Evolutionary conservation across 2,888 invertebrate genomes (phyloP).

Genomic region (Uropetala carovei): DNA sequence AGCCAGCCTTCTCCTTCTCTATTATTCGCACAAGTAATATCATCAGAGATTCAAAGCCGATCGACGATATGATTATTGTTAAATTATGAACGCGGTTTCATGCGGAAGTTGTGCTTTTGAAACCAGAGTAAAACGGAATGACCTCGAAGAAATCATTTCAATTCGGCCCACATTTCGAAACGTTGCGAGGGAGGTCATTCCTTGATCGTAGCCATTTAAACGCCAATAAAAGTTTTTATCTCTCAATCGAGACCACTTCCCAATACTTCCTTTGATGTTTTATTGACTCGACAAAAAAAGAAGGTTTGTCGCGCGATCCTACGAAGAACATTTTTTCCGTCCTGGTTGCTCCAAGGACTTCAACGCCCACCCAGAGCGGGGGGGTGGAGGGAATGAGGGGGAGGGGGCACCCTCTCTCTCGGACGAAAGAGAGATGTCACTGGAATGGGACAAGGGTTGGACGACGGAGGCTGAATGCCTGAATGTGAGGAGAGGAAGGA

Average conservation of each 20-base stretch:
- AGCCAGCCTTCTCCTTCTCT: too few relatives aligned
- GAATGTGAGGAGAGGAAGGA: conserved; percentile 13
- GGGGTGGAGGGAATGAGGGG: background rate
- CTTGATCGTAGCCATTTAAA: too few relatives aligned
- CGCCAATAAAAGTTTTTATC: too few relatives aligned
- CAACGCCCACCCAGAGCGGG: background rate
- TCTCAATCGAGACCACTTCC: background rate
- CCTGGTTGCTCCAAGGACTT: background rate
- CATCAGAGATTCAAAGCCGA: too few relatives aligned
- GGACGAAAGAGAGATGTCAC: conserved; percentile 59
- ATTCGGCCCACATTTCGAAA: too few relatives aligned
- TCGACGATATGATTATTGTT: too few relatives aligned
- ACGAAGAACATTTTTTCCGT: background rate
- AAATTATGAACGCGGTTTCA: too few relatives aligned
- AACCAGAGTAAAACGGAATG: too few relatives aligned
- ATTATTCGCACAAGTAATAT: too few relatives aligned
- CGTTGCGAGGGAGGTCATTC: too few relatives aligned
- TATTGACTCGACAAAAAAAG: background rate
- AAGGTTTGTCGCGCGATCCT: background rate
- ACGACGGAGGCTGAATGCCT: conserved; percentile 20
- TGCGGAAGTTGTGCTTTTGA: too few relatives aligned
- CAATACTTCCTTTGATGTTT: background rate
- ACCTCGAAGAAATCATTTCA: too few relatives aligned
- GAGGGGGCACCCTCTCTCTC: background rate
- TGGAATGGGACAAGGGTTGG: conserved; percentile 29